A percentile compares a stretch with the other conserved stretches of the same genome.
Evolutionary conservation across 2,113 vertebrate genomes (phyloP).

Genomic region (Rousettus leschenaultii): DNA sequence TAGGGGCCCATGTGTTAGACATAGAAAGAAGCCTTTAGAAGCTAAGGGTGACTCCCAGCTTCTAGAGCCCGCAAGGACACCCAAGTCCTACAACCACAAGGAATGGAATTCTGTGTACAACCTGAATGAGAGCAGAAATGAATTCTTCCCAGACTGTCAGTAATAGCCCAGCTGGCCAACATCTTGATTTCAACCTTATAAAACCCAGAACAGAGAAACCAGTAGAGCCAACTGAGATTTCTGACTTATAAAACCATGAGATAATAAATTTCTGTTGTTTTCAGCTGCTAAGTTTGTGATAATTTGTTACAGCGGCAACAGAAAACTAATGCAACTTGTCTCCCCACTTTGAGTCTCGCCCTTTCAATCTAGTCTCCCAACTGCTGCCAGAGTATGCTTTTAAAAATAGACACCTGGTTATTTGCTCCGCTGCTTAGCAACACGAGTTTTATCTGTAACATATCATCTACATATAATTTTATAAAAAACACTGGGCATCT

Average conservation of each 20-base stretch:
- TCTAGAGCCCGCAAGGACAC: not conserved
- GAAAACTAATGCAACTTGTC: not conserved
- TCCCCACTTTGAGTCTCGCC: not conserved
- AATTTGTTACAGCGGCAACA: not conserved
- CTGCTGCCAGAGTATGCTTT: not conserved
- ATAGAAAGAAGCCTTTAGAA: not conserved
- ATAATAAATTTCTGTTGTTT: not conserved
- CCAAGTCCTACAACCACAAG: not conserved
- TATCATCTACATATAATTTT: not conserved
- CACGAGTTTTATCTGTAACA: not conserved
- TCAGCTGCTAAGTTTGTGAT: not conserved
- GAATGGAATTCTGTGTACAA: slow-evolving; percentile 18
- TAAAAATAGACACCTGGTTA: not conserved
- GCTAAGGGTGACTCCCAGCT: not conserved
- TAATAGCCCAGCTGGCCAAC: not conserved
- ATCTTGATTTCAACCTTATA: not conserved
- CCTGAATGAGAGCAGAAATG: not conserved
- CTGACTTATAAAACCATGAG: not conserved
- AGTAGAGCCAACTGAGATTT: not conserved
- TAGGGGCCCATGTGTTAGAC: not conserved
- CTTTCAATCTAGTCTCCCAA: not conserved
- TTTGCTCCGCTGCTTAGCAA: not conserved
- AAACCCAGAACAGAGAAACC: not conserved
- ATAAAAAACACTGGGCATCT: not conserved
- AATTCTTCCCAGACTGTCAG: not conserved